phyloP scores from a whole-genome alignment of 2,888 invertebrate genomes.

The Bellardia bayeri region DNA sequence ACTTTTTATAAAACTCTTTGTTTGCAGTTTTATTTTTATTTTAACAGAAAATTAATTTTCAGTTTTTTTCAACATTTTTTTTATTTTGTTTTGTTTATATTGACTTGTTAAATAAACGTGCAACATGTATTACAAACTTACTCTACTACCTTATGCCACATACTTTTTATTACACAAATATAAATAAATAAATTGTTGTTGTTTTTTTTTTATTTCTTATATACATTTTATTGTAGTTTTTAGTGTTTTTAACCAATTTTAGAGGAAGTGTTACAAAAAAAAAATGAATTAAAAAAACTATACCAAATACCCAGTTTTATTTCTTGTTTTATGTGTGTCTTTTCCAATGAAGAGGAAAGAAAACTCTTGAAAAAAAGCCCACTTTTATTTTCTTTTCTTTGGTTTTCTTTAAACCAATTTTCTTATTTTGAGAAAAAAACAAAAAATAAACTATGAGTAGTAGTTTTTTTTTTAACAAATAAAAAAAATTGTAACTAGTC shows the following conservation, averaged over 20 bases:
- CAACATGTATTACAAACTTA: constrained; percentile 69
- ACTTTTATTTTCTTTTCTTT: constrained; percentile 58
- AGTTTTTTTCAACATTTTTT: constrained; percentile 9
- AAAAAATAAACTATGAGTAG: constrained; percentile 6
- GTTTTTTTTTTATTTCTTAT: constrained; percentile 2
- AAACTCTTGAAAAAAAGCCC: constrained; percentile 56
- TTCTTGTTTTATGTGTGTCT: constrained; percentile 57
- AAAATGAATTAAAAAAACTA: constrained; percentile 44
- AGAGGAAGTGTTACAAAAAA: constrained; percentile 72
- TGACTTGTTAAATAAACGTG: constrained; percentile 67
- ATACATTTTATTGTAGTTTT: constrained; percentile 34
- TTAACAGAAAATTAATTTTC: constrained; percentile 35
- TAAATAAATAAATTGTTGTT: constrained; percentile 24
- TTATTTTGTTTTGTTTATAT: constrained; percentile 51
- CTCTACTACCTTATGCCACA: constrained; percentile 61
- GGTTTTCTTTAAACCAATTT: constrained; percentile 28
- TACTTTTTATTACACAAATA: constrained; percentile 50
- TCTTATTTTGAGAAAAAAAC: not conserved
- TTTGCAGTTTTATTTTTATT: constrained; percentile 17
- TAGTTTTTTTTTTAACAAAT: constrained; percentile 18
- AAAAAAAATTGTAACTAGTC: constrained; percentile 61
- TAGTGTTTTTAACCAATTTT: constrained; percentile 67
- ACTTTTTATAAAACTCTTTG: constrained; percentile 29
- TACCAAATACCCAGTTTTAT: constrained; percentile 71
- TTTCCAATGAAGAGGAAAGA: constrained; percentile 38